phyloP scores from a whole-genome alignment of 2,797 vertebrate species.

The Gouania willdenowi region DNA sequence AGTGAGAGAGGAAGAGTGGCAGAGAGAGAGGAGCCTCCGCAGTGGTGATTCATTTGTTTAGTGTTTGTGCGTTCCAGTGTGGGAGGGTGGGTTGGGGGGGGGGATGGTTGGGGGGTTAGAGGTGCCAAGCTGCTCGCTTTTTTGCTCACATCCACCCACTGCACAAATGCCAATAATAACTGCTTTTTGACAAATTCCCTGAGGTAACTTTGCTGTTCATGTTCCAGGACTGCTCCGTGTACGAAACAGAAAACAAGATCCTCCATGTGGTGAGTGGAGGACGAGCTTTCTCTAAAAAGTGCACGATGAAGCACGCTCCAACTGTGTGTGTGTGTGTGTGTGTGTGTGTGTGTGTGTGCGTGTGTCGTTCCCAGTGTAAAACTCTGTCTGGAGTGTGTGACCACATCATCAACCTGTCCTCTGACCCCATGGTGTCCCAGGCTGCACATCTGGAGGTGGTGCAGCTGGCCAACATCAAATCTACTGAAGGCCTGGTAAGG shows the following conservation, averaged over 20 bases:
- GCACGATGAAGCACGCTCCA: constrained; percentile 1
- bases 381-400: constrained; percentile 96
- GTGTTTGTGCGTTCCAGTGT: constrained; percentile 67
- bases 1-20: constrained; percentile 38
- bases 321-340: constrained; percentile 3
- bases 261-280: constrained; percentile 90
- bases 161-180: constrained; percentile 66
- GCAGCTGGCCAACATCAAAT: constrained; percentile 96
- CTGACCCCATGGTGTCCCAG: constrained; percentile 97
- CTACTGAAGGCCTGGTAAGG: constrained; percentile 98
- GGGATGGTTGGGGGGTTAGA: constrained; percentile 68
- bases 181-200: constrained; percentile 62
- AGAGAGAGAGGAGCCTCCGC: constrained; percentile 61
- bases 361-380: constrained; percentile 84
- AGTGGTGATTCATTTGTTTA: constrained; percentile 72
- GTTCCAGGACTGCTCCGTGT: constrained; percentile 93
- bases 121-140: constrained; percentile 67
- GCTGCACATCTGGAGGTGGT: constrained; percentile 98
- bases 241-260: constrained; percentile 99
- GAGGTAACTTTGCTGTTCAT: constrained; percentile 55
- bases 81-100: no score
- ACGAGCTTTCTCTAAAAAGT: constrained; percentile 10
- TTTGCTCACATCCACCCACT: constrained; percentile 70
- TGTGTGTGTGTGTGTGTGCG: constrained; percentile 8
- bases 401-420: constrained; percentile 97